phyloP scores from a whole-genome alignment of 2,888 invertebrate species.

The Neocrepidodera transversa region DNA sequence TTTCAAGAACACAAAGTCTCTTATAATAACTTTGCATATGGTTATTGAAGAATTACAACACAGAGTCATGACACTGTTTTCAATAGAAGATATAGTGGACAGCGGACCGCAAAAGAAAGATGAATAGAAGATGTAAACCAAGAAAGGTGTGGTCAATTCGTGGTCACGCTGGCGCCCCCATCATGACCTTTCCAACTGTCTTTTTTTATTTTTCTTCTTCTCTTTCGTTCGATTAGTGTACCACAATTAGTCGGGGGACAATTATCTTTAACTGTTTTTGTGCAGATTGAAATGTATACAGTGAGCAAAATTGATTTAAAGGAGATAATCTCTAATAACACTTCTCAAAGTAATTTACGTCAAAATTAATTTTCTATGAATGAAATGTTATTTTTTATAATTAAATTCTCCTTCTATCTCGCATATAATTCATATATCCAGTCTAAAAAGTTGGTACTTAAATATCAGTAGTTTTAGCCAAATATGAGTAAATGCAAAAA shows the following conservation, averaged over 20 bases:
- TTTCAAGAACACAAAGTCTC: neutral
- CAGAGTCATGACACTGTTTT: constrained; percentile 21
- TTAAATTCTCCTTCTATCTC: too few species aligned
- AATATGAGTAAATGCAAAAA: too few species aligned
- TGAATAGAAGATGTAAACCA: constrained; percentile 42
- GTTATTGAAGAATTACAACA: constrained; percentile 25
- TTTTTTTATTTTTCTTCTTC: constrained; percentile 36
- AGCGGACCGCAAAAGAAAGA: constrained; percentile 37
- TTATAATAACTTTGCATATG: constrained; percentile 14
- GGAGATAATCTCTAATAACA: too few species aligned
- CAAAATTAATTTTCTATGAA: too few species aligned
- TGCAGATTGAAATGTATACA: too few species aligned
- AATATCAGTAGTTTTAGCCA: too few species aligned
- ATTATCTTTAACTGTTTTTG: too few species aligned
- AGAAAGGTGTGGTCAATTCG: constrained; percentile 47
- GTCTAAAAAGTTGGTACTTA: too few species aligned
- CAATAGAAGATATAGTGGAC: constrained; percentile 26
- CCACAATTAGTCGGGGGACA: neutral
- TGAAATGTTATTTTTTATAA: too few species aligned
- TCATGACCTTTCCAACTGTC: constrained; percentile 42
- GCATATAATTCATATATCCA: too few species aligned
- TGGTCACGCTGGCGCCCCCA: constrained; percentile 45
- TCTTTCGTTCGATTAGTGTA: constrained; percentile 6
- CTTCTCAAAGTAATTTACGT: too few species aligned
- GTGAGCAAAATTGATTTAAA: too few species aligned